Conservation (phyloP, 2,797 vertebrate species). For the Lates japonicus region DNA sequence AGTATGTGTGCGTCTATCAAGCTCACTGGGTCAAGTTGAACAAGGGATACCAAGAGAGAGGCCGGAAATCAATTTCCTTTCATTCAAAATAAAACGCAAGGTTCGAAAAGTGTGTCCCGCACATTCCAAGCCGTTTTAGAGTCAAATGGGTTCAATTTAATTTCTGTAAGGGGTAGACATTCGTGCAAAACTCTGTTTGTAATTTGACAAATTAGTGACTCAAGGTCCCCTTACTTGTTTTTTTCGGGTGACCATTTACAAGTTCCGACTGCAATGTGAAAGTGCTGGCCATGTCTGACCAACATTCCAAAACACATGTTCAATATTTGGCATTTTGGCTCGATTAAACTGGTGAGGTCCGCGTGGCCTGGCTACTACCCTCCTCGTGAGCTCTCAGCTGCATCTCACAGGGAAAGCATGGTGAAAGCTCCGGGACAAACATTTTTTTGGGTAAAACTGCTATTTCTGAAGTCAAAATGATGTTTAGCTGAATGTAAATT, state of each 20-base stretch:
- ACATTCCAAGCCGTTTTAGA: neutral
- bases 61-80: neutral
- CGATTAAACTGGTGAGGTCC: neutral
- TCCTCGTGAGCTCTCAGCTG: neutral
- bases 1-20: neutral
- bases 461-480: too few relatives aligned
- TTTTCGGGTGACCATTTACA: neutral
- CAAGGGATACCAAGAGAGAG: neutral
- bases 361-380: too few relatives aligned
- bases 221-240: neutral
- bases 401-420: neutral
- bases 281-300: neutral
- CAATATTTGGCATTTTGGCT: neutral
- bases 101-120: accelerated
- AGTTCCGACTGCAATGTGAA: neutral
- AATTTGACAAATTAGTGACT: neutral
- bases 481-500: too few relatives aligned
- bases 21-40: constrained; percentile 16
- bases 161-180: neutral
- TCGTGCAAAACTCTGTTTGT: neutral
- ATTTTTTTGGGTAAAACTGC: too few relatives aligned
- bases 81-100: constrained; percentile 61
- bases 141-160: neutral
- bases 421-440: neutral
- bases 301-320: too few relatives aligned